Evolutionary conservation across 2,113 vertebrate species (phyloP).

Genomic region (Centropus unirufus): DNA sequence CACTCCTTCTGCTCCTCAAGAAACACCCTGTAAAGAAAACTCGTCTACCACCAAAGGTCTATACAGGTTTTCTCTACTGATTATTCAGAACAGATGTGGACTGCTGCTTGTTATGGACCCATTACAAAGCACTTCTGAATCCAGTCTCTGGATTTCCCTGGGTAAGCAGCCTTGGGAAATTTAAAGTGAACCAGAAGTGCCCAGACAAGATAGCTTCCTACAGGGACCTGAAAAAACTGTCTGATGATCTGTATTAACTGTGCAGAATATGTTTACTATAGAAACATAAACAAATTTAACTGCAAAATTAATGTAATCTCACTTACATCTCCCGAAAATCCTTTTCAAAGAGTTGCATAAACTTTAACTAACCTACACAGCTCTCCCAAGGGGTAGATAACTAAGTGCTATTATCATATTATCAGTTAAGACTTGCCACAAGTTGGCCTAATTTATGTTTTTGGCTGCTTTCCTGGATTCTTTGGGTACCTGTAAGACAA

Average conservation of each 20-base stretch:
- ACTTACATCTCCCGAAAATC: conserved; percentile 16
- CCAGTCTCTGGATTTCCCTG: neutral
- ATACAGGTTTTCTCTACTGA: neutral
- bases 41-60: neutral
- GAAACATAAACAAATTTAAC: conserved; percentile 51
- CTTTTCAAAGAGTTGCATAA: conserved; percentile 26
- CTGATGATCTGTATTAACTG: neutral
- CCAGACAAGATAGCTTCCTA: neutral
- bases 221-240: neutral
- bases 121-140: neutral
- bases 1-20: neutral
- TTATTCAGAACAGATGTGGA: conserved; percentile 14
- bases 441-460: conserved; percentile 40
- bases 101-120: neutral
- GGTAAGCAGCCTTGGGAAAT: neutral
- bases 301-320: neutral
- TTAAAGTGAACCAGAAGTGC: neutral
- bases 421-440: conserved; percentile 36
- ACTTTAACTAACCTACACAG: conserved; percentile 39
- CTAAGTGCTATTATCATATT: conserved; percentile 33
- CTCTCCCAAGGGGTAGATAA: conserved; percentile 30
- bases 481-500: conserved; percentile 5
- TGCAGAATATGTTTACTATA: neutral
- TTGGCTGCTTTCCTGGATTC: conserved; percentile 47
- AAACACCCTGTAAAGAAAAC: neutral